These are phyloP conservation scores for Bergia sp. DNA, from an alignment of 92 coral and sea anemone species.

Conservation along the genomic window DNA sequence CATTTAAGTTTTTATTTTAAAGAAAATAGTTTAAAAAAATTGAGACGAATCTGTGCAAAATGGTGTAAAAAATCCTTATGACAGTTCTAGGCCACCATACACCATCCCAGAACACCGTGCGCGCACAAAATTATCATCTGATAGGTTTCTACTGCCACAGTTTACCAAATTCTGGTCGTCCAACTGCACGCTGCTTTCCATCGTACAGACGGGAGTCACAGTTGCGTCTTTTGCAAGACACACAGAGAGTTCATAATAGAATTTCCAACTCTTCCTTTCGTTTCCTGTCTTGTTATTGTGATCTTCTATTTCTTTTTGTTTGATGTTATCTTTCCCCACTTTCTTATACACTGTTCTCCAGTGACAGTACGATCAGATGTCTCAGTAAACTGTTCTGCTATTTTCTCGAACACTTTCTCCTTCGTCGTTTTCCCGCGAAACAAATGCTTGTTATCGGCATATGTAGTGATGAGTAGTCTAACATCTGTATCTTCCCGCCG, in stretches of 20 bases:
- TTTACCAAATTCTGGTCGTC: too few relatives aligned
- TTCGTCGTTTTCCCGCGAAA: conserved; percentile 46
- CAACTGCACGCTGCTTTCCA: too few relatives aligned
- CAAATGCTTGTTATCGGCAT: conserved; percentile 41
- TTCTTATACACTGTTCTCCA: conserved; percentile 52
- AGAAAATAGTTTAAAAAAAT: too few relatives aligned
- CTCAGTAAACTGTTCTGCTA: conserved; percentile 37
- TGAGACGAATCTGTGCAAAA: too few relatives aligned
- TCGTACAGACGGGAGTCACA: too few relatives aligned
- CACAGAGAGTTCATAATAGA: conserved; percentile 50
- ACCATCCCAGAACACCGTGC: too few relatives aligned
- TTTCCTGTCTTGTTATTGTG: conserved; percentile 62
- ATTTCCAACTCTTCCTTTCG: conserved; percentile 50
- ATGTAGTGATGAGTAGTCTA: conserved; percentile 29
- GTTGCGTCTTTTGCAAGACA: background rate
- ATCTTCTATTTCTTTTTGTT: conserved; percentile 50
- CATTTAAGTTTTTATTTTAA: too few relatives aligned
- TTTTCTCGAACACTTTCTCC: conserved; percentile 51
- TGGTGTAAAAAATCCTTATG: too few relatives aligned
- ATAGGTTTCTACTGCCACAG: too few relatives aligned
- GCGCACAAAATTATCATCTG: too few relatives aligned
- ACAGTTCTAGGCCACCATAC: too few relatives aligned
- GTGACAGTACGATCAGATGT: conserved; percentile 34
- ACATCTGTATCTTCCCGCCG: conserved; percentile 43
- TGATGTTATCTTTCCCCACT: conserved; percentile 27